Evolutionary conservation across 2,113 vertebrate species (phyloP).

Genomic region (Polypterus bichir): DNA sequence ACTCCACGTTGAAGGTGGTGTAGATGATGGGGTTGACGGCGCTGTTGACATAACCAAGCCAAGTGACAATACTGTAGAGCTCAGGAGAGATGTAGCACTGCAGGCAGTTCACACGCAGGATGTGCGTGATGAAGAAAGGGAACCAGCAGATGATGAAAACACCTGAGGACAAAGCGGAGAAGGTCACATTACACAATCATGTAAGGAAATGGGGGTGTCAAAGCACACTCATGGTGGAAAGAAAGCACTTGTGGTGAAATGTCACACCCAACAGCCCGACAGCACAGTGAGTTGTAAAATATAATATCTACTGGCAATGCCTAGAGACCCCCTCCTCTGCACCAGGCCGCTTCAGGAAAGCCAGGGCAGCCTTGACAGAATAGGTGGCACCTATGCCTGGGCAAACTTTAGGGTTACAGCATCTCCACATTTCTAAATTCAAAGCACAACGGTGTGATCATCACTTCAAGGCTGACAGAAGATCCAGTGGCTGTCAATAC

Average conservation of each 20-base stretch:
- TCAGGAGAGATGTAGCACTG: conserved; percentile 50
- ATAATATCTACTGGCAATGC: not conserved
- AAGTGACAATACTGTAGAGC: conserved; percentile 54
- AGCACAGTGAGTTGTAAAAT: not conserved
- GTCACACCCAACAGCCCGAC: not conserved
- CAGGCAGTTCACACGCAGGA: conserved; percentile 50
- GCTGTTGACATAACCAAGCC: conserved; percentile 57
- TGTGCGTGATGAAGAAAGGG: conserved; percentile 56
- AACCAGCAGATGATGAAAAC: conserved; percentile 64
- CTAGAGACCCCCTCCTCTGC: no score
- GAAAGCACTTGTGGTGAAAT: not conserved
- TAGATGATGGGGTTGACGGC: conserved; percentile 61
- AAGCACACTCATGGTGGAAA: not conserved
- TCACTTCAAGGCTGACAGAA: no score
- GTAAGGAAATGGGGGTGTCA: not conserved
- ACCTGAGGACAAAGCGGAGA: conserved; percentile 23
- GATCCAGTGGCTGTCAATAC: no score
- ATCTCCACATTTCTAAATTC: no score
- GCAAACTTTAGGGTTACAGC: no score
- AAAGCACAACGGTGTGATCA: no score
- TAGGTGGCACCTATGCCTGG: no score
- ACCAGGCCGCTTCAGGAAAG: no score
- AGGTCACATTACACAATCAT: no score
- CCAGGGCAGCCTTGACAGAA: no score
- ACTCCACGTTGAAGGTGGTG: conserved; percentile 60